Base-by-base conservation (phyloP, 2,888 invertebrate species). In the Drosophila anomalata region DNA sequence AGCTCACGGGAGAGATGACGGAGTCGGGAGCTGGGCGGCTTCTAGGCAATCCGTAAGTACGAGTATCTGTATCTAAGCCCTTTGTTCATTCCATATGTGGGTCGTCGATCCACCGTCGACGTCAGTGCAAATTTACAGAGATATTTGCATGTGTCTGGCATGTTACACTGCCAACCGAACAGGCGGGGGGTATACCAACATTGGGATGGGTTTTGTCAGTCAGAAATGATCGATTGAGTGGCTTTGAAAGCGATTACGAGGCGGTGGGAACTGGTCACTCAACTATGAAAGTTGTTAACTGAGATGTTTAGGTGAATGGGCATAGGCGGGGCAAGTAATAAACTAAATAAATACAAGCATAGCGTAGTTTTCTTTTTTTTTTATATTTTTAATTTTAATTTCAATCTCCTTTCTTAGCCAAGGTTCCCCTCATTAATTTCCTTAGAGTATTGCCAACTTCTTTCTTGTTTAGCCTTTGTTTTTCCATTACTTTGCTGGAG, bases 361-460 rank as follows among this genome's bases (percentile, higher is more conserved):
- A 2, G 6, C 4, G 36, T n/a, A 12, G 36, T 4, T 36, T n/a
- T 36, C n/a, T 36, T 36, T 36, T n/a, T 36, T n/a, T 36, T 14
- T n/a, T 0, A 7, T 36, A 36, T n/a, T 14, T 36, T 53, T 12
- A 26, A 17, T 36, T 24, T 46, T n/a, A 9, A 20, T 44, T 24
- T 24, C 24, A 39, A 36, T 26, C 12, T 12, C 9, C 33, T 8
- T 24, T 7, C 9, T 0, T 2, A 47, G 17, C 20, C 2, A 3
- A 9, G 4, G 1, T 14, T n/a, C 33, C 12, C 14, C 9, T 6
- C 3, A 7, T 0, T 24, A 41, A 2, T 42, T 3, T 12, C 29
- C 22, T 17, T 39, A 77, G 72, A 31, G 82, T 66, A 78, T 76
- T 33, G 20, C 22, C 31, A 26, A 58, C 61, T 66, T 54, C 44